Percentiles rank a stretch among this genome's conserved stretches.
phyloP scores from a whole-genome alignment of 2,888 invertebrate species.

The Thereva unica region DNA sequence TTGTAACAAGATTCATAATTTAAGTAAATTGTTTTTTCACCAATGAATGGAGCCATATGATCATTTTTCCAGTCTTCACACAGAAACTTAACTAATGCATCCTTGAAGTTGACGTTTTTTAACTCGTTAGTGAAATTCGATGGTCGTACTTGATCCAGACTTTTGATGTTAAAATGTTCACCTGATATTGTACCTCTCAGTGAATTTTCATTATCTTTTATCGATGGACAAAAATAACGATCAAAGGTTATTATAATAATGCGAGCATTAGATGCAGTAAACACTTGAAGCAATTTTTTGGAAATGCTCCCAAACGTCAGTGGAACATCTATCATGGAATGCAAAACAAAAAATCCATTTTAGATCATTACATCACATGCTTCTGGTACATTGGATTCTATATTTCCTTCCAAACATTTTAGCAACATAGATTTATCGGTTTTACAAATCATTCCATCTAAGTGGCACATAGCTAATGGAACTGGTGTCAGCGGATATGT shows the following conservation, averaged over 20 bases:
- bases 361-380: conserved; percentile 46
- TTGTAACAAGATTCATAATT: conserved; percentile 40
- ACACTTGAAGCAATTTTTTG: conserved; percentile 41
- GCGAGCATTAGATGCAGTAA: conserved; percentile 41
- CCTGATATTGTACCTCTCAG: conserved; percentile 26
- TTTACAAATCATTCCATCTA: conserved; percentile 47
- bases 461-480: conserved; percentile 48
- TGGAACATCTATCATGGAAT: conserved; percentile 48
- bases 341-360: conserved; percentile 50
- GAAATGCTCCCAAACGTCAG: conserved; percentile 48
- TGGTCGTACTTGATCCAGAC: conserved; percentile 41
- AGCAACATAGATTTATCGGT: conserved; percentile 46
- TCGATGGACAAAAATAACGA: conserved; percentile 44
- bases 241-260: conserved; percentile 43
- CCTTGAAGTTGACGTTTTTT: conserved; percentile 44
- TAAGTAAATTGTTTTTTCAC: conserved; percentile 41
- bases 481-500: conserved; percentile 47
- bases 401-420: conserved; percentile 44
- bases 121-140: conserved; percentile 42
- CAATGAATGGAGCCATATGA: conserved; percentile 37
- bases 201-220: conserved; percentile 44
- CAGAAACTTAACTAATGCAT: conserved; percentile 42
- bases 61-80: conserved; percentile 41
- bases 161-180: conserved; percentile 37
- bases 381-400: conserved; percentile 38